Evolutionary conservation across 2,888 invertebrate species (phyloP).

Genomic region (Lasioglossum calceatum): DNA sequence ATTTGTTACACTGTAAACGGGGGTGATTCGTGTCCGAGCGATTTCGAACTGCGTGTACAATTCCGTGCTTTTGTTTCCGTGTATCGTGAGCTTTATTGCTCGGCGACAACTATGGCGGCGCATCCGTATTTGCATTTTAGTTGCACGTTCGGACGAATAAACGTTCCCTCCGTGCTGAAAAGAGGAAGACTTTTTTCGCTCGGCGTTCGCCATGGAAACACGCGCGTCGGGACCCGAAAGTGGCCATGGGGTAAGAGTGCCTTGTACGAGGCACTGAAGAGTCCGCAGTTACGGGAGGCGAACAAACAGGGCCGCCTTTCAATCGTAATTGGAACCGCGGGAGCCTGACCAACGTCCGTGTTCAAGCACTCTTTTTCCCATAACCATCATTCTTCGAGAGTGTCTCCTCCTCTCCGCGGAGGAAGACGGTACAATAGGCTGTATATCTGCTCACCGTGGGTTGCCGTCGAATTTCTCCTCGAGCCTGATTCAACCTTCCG

Average conservation of each 20-base stretch:
- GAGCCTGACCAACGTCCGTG: constrained; percentile 83
- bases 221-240: constrained; percentile 69
- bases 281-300: constrained; percentile 70
- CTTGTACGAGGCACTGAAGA: constrained; percentile 71
- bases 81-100: neutral
- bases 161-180: constrained; percentile 12
- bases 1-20: no score
- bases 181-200: constrained; percentile 24
- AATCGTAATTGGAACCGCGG: constrained; percentile 81
- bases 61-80: neutral
- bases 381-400: constrained; percentile 80
- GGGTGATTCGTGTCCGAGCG: no score
- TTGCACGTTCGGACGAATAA: constrained; percentile 22
- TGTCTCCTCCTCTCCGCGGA: constrained; percentile 73
- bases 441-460: constrained; percentile 30
- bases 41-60: no score
- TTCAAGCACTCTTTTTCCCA: constrained; percentile 83
- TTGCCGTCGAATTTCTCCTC: constrained; percentile 24
- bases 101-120: neutral
- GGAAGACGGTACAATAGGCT: constrained; percentile 73
- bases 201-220: constrained; percentile 67
- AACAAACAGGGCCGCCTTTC: constrained; percentile 75
- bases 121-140: neutral
- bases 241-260: constrained; percentile 71
- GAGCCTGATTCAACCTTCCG: neutral